These are phyloP conservation scores for Plotosus lineatus DNA, from an alignment of 2,113 vertebrate species.

Conservation along the genomic window DNA sequence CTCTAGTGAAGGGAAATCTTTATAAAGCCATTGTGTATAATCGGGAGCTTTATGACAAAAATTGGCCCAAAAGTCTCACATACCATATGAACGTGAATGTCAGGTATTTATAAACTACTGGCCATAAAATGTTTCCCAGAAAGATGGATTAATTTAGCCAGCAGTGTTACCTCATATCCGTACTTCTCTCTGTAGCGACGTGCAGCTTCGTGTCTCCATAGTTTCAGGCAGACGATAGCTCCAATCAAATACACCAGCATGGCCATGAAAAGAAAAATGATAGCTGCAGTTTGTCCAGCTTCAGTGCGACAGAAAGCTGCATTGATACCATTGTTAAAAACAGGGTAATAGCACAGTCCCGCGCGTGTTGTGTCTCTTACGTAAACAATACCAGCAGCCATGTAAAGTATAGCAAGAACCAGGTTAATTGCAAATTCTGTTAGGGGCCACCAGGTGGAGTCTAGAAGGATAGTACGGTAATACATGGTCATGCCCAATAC, in stretches of 20 bases:
- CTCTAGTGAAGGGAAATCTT: neutral
- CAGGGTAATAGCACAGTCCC: slow-evolving; percentile 86
- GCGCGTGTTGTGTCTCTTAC: slow-evolving; percentile 89
- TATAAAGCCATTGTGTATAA: neutral
- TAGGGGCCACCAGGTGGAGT: slow-evolving; percentile 94
- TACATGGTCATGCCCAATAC: slow-evolving; percentile 98
- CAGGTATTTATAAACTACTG: neutral
- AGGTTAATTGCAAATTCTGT: slow-evolving; percentile 91
- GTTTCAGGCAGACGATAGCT: slow-evolving; percentile 84
- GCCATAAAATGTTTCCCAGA: neutral
- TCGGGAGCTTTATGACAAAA: neutral
- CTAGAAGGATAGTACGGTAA: slow-evolving; percentile 92
- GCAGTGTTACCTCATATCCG: slow-evolving; percentile 78
- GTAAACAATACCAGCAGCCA: slow-evolving; percentile 87
- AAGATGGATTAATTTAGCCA: neutral
- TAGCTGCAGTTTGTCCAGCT: slow-evolving; percentile 89
- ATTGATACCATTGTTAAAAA: slow-evolving; percentile 86
- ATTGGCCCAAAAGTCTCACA: neutral
- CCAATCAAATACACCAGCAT: slow-evolving; percentile 86
- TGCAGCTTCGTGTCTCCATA: slow-evolving; percentile 89
- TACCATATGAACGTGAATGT: neutral
- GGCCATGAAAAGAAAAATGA: slow-evolving; percentile 90
- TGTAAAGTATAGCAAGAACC: slow-evolving; percentile 84
- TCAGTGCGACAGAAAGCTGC: slow-evolving; percentile 86
- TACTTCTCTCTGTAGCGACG: slow-evolving; percentile 76